Evolutionary conservation across 2,888 invertebrate species (phyloP).

Genomic region (Notodonta ziczac): DNA sequence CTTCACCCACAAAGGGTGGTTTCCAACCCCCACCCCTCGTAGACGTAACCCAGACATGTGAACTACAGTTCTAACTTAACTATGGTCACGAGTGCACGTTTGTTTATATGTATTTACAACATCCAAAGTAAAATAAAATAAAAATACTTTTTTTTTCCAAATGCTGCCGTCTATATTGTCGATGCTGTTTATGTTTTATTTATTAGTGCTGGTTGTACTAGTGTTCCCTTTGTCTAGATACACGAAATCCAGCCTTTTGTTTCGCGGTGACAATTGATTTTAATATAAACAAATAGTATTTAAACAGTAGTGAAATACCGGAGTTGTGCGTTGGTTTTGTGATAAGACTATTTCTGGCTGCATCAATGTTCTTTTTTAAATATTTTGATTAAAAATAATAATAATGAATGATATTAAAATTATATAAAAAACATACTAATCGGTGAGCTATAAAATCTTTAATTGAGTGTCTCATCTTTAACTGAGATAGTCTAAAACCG

Average conservation of each 20-base stretch:
- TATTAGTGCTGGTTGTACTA: constrained; percentile 66
- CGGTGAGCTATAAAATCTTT: too few species aligned
- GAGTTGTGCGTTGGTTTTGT: too few species aligned
- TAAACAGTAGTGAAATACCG: too few species aligned
- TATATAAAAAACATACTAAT: too few species aligned
- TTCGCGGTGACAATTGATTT: constrained; percentile 26
- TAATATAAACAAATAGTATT: constrained; percentile 7
- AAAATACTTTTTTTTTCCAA: constrained; percentile 15
- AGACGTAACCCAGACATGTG: constrained; percentile 27
- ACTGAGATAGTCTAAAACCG: too few species aligned
- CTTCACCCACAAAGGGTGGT: constrained; percentile 13
- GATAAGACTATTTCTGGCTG: too few species aligned
- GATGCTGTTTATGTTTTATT: constrained; percentile 68
- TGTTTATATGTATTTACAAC: neutral
- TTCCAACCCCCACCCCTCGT: constrained; percentile 8
- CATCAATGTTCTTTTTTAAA: too few species aligned
- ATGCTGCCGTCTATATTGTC: constrained; percentile 64
- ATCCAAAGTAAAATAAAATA: constrained; percentile 1
- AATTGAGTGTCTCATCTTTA: too few species aligned
- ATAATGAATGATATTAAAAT: too few species aligned
- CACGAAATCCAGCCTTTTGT: constrained; percentile 44
- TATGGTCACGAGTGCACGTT: constrained; percentile 40
- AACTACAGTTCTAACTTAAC: constrained; percentile 50
- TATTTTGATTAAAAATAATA: too few species aligned
- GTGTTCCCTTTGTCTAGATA: constrained; percentile 75